Evolutionary conservation across 2,797 vertebrate species (phyloP), one percentile per base, ranked within the genome.

Genomic region (Danio aesculapii): DNA sequence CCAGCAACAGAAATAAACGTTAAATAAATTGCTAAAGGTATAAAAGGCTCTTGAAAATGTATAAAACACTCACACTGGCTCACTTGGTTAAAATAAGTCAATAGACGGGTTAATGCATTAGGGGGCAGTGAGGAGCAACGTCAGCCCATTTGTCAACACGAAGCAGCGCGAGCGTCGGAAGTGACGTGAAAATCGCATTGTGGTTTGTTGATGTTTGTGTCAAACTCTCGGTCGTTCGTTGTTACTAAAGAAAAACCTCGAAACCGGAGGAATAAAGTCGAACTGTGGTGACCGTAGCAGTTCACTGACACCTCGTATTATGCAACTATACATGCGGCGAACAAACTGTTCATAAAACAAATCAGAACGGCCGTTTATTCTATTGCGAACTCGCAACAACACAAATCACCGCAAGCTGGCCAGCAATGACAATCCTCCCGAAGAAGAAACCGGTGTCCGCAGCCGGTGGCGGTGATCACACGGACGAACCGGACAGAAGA

Each of bases 401-500:
- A 49, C 53, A 68, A 49, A 61, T 80, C 62, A 66, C 55, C 75
- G 55, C 46, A 71, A 50, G 46, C 77, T 50, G 47, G 46, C 77
- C 39, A 75, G 68, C 84, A 88, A 94, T 94, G 93, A 94, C 93
- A 80, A 94, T 94, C 88, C 92, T 93, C 13, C 93, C 93, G 62
- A 94, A 94, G 88, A 94, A 94, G 87, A 93, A 94, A 81, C 90
- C 92, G 68, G 53, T 50, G 47, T 89, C 92, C 73, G 86, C 91
- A 74, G 90, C 88, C 81, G 85, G 85, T 63, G 84, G 19, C 84
- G 86, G 88, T 10, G 90, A 93, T 68, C 86, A 90, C 50, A 88
- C 90, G 77, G 89, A 88, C 7, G 89, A 88, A n/a, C 53, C 86
- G 8, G 86, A 88, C 77, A 84, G 90, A 84, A 87, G 92, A 7